Evolutionary conservation across 2,888 invertebrate genomes (phyloP).

Genomic region (Zaprionus obscuricornis): DNA sequence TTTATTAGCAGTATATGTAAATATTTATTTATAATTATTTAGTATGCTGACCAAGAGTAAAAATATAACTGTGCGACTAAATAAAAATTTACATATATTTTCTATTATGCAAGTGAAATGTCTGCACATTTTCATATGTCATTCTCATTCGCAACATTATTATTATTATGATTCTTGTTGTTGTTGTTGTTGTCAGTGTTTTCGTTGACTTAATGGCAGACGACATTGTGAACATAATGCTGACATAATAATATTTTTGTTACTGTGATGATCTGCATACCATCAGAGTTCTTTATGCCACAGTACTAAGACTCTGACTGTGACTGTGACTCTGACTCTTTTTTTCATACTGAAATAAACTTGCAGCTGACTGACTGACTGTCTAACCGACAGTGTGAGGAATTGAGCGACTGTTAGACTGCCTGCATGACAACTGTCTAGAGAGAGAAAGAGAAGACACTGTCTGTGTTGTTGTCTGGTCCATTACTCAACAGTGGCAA

Average conservation of each 20-base stretch:
- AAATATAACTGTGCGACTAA: constrained; percentile 30
- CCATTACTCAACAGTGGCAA: constrained; percentile 70
- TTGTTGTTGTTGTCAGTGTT: constrained; percentile 27
- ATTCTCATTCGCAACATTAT: constrained; percentile 37
- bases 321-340: no score
- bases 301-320: no score
- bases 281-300: constrained; percentile 12
- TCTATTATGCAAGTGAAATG: constrained; percentile 60
- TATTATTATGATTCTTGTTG: constrained; percentile 12
- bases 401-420: constrained; percentile 1
- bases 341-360: constrained; percentile 36
- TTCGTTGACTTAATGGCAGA: constrained; percentile 70
- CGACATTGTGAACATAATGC: constrained; percentile 75
- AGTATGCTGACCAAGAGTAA: no score
- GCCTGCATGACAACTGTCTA: constrained; percentile 46
- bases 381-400: constrained; percentile 4
- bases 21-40: no score
- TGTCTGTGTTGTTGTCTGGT: constrained; percentile 70
- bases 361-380: constrained; percentile 39
- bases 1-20: no score
- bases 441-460: no score
- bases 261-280: constrained; percentile 66
- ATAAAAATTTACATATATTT: constrained; percentile 69
- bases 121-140: constrained; percentile 56
- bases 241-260: constrained; percentile 74